Percentiles rank a stretch among this genome's conserved stretches.
phyloP scores from a whole-genome alignment of 2,888 invertebrate genomes.

The Apamea epomidion region DNA sequence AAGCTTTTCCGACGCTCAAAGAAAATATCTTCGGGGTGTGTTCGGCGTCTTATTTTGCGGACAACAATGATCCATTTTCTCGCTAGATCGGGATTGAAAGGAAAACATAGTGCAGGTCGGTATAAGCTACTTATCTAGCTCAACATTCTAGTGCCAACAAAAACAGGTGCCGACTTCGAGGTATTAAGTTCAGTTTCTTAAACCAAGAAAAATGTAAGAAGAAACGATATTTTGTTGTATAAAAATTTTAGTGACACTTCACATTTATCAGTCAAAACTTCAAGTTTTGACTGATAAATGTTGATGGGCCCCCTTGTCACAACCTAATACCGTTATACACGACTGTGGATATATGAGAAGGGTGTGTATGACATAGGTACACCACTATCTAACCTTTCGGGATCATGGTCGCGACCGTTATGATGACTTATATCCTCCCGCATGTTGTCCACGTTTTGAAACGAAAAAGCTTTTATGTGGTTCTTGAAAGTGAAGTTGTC shows the following conservation, averaged over 20 bases:
- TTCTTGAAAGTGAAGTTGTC: conserved; percentile 19
- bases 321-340: conserved; percentile 52
- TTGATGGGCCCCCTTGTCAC: conserved; percentile 47
- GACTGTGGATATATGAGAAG: conserved; percentile 49
- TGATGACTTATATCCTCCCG: conserved; percentile 59
- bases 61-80: conserved; percentile 64
- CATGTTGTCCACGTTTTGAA: conserved; percentile 41
- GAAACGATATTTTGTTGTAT: conserved; percentile 22
- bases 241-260: not conserved
- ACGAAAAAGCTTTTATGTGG: conserved; percentile 33
- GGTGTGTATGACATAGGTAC: conserved; percentile 54
- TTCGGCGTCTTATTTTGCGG: conserved; percentile 46
- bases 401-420: conserved; percentile 36
- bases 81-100: conserved; percentile 53
- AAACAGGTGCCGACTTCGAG: conserved; percentile 22
- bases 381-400: conserved; percentile 54
- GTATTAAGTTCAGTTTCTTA: conserved; percentile 27
- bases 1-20: conserved; percentile 46
- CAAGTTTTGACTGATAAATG: conserved; percentile 46
- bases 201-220: conserved; percentile 7
- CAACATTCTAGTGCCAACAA: conserved; percentile 39
- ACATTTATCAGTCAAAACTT: no score
- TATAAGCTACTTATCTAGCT: conserved; percentile 57
- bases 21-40: conserved; percentile 49
- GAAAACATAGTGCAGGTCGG: conserved; percentile 49